phyloP scores from a whole-genome alignment of 2,888 invertebrate species.

The Calliopum simillimum region DNA sequence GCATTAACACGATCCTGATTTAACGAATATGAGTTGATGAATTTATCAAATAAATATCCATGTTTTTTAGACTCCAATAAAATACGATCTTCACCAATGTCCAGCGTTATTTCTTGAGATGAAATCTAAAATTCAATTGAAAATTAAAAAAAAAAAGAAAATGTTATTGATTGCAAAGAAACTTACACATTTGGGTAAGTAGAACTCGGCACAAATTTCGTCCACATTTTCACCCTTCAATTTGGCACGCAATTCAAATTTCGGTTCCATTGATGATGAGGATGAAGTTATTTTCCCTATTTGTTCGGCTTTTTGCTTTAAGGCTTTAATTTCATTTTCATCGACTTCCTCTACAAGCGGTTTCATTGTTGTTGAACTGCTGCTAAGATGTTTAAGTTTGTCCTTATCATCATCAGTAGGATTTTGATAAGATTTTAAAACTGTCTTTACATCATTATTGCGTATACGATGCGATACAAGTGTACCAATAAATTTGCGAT shows the following conservation, averaged over 20 bases:
- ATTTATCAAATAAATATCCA: constrained; percentile 76
- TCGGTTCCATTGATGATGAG: constrained; percentile 66
- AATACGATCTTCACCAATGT: constrained; percentile 82
- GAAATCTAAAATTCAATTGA: constrained; percentile 70
- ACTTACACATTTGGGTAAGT: constrained; percentile 66
- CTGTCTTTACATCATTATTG: constrained; percentile 73
- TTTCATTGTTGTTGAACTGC: constrained; percentile 29
- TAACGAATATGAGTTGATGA: constrained; percentile 73
- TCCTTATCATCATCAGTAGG: constrained; percentile 49
- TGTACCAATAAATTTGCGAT: constrained; percentile 80
- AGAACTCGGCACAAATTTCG: constrained; percentile 64
- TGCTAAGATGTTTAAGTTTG: constrained; percentile 43
- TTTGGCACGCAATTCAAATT: constrained; percentile 73
- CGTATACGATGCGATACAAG: constrained; percentile 81
- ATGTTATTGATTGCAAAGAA: neutral
- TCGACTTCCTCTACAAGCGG: constrained; percentile 74
- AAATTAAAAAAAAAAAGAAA: constrained; percentile 10
- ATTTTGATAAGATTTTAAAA: constrained; percentile 58
- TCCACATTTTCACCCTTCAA: constrained; percentile 65
- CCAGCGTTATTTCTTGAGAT: constrained; percentile 73
- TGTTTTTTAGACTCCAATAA: constrained; percentile 74
- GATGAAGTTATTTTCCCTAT: constrained; percentile 48
- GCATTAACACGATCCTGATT: constrained; percentile 71
- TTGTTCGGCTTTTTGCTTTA: constrained; percentile 52
- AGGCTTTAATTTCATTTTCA: constrained; percentile 48